Evolutionary conservation across 2,113 vertebrate genomes (phyloP).

Genomic region (Raja brachyura): DNA sequence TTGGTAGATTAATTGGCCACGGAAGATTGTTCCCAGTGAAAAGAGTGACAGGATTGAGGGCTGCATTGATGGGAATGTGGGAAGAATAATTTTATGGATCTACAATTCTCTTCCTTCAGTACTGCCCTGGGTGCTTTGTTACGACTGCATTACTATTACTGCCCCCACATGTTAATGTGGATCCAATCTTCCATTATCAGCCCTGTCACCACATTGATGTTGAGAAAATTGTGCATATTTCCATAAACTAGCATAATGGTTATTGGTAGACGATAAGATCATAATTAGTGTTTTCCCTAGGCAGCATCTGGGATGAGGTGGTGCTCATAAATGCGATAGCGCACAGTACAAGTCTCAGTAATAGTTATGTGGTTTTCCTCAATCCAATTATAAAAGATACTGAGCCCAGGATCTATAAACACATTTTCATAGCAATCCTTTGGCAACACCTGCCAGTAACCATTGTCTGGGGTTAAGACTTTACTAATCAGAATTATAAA

Average conservation of each 20-base stretch:
- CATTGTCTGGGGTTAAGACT: neutral
- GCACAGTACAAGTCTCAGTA: neutral
- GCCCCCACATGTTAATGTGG: neutral
- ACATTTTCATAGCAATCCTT: neutral
- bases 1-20: too few species aligned
- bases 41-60: too few species aligned
- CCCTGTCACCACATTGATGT: neutral
- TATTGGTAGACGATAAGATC: neutral
- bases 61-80: too few species aligned
- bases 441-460: neutral
- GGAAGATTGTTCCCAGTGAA: too few species aligned
- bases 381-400: neutral
- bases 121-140: neutral
- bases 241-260: neutral
- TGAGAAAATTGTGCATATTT: neutral
- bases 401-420: neutral
- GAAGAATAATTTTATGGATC: too few species aligned
- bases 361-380: neutral
- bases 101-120: too few species aligned
- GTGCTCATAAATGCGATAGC: too few species aligned
- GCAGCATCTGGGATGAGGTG: neutral
- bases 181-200: neutral
- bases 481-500: neutral
- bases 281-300: neutral
- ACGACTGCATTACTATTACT: neutral